Percentiles rank a stretch among this genome's conserved stretches.
These are phyloP conservation scores for Tragulus kanchil DNA, from an alignment of 2,113 vertebrate species.

Conservation along the genomic window DNA sequence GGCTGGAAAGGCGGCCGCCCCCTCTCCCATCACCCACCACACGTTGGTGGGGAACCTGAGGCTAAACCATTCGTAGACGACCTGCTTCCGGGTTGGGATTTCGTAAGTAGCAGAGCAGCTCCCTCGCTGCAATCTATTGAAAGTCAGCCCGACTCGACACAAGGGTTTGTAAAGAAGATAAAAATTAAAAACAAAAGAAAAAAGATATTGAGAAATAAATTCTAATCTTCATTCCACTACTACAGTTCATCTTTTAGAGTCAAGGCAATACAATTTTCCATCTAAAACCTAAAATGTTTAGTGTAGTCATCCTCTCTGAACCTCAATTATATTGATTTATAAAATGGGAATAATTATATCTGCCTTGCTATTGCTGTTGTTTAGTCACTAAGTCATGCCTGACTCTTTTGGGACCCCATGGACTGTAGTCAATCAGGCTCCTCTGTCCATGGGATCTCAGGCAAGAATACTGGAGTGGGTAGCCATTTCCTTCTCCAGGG, in stretches of 20 bases:
- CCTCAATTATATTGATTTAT: background rate
- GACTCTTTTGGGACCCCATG: background rate
- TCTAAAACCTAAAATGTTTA: constrained; percentile 23
- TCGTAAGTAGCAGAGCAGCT: no score
- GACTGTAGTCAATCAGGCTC: background rate
- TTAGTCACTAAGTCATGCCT: background rate
- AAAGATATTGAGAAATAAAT: background rate
- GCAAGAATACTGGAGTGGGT: background rate
- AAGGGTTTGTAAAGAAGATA: no score
- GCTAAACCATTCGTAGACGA: no score
- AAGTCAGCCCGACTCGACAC: no score
- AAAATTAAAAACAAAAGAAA: no score
- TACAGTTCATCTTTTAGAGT: background rate
- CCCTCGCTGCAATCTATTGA: no score
- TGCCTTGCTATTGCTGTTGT: background rate
- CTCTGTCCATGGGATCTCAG: background rate
- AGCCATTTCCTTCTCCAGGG: background rate
- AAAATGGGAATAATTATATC: constrained; percentile 6
- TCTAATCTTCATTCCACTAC: background rate
- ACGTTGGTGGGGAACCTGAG: no score
- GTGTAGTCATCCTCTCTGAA: background rate
- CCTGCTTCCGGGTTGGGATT: no score
- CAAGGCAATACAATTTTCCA: background rate
- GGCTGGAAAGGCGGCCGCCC: no score
- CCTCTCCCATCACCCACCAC: no score